A percentile compares a stretch with the other conserved stretches of the same genome.
These are phyloP conservation scores for Sphaerophoria taeniata DNA, from an alignment of 2,888 invertebrate genomes.

Conservation along the genomic window DNA sequence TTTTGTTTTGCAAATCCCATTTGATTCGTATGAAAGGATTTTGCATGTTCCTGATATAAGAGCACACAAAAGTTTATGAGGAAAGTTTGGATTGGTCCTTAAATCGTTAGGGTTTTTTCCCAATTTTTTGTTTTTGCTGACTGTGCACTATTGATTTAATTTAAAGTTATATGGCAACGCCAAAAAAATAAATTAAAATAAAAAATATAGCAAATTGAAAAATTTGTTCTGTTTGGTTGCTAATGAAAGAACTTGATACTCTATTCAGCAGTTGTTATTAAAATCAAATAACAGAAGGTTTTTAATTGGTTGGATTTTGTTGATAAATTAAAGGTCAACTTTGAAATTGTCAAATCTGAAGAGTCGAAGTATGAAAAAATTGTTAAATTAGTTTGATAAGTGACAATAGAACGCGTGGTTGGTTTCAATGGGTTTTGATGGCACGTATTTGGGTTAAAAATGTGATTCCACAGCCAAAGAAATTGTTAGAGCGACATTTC, in stretches of 20 bases:
- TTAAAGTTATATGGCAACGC: slow-evolving; percentile 10
- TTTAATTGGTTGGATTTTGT: slow-evolving; percentile 6
- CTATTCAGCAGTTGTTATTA: not conserved
- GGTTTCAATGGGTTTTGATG: too few species aligned
- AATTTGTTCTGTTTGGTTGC: not conserved
- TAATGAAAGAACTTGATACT: not conserved
- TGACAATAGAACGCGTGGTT: too few species aligned
- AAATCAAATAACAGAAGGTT: not conserved
- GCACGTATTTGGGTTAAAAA: too few species aligned
- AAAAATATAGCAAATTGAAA: not conserved
- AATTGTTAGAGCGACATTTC: too few species aligned
- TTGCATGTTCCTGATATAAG: not conserved
- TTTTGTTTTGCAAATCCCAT: slow-evolving; percentile 18
- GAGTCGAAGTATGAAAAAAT: not conserved
- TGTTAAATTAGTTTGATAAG: not conserved
- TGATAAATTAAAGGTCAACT: slow-evolving; percentile 6
- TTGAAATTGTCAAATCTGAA: not conserved
- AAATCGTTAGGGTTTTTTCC: not conserved
- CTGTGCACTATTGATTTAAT: slow-evolving; percentile 50
- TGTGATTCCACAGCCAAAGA: too few species aligned
- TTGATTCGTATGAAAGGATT: slow-evolving; percentile 1
- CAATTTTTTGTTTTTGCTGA: too few species aligned
- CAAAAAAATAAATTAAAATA: not conserved
- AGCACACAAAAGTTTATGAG: slow-evolving; percentile 2
- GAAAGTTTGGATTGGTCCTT: slow-evolving; percentile 21